Evolutionary conservation across 2,797 vertebrate species (phyloP).

Genomic region (Silurus lanzhouensis): DNA sequence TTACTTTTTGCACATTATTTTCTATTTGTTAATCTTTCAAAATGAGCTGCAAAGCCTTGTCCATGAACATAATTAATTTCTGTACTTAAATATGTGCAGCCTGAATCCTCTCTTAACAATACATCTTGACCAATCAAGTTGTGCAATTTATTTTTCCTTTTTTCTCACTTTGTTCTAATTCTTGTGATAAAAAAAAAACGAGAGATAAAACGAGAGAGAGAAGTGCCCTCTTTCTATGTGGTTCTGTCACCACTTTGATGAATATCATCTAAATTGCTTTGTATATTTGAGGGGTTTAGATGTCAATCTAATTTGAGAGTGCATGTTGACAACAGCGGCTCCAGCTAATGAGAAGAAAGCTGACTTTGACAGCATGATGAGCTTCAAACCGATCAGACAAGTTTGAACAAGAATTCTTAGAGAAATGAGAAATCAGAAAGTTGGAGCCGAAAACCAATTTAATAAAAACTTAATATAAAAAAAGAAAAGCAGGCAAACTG

Average conservation of each 20-base stretch:
- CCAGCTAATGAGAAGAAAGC: constrained; percentile 97
- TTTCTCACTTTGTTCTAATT: constrained; percentile 34
- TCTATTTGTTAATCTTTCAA: not conserved
- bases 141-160: constrained; percentile 12
- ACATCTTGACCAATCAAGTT: not conserved
- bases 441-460: constrained; percentile 31
- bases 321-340: constrained; percentile 94
- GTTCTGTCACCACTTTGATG: constrained; percentile 99
- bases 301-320: constrained; percentile 99
- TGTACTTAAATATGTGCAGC: not conserved
- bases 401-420: constrained; percentile 87
- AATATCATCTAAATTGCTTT: constrained; percentile 99
- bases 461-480: constrained; percentile 8
- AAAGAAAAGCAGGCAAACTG: not conserved
- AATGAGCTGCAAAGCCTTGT: not conserved
- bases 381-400: constrained; percentile 92
- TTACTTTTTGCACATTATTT: not conserved
- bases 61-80: not conserved
- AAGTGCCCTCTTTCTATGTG: constrained; percentile 79
- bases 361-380: constrained; percentile 91
- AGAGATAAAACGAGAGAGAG: constrained; percentile 69
- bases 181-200: constrained; percentile 69
- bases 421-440: constrained; percentile 77
- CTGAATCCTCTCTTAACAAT: constrained; percentile 3
- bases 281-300: constrained; percentile 99